These are phyloP conservation scores for Clamator glandarius DNA, from an alignment of 2,797 vertebrate species.

Conservation along the genomic window DNA sequence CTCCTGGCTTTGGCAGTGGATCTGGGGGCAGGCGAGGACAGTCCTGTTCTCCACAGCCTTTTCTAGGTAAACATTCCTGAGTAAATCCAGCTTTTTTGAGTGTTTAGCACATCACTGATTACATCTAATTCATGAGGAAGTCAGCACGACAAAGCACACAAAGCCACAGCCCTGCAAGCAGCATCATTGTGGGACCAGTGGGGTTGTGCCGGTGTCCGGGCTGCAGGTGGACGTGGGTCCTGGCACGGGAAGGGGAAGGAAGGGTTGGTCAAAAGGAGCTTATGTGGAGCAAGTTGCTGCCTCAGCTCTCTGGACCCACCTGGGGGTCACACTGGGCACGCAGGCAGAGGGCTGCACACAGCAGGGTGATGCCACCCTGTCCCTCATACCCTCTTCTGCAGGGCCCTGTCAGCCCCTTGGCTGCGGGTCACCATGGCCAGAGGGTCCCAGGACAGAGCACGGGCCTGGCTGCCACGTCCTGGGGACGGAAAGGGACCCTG, in stretches of 20 bases:
- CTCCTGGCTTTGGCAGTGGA: background rate
- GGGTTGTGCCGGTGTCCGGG: background rate
- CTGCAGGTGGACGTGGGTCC: background rate
- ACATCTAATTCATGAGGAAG: fast-evolving
- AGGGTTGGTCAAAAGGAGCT: background rate
- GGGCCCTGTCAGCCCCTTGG: background rate
- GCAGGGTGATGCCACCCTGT: background rate
- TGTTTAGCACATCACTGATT: background rate
- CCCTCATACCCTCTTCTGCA: background rate
- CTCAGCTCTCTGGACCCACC: background rate
- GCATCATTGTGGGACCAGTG: background rate
- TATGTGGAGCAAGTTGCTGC: fast-evolving
- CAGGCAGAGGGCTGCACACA: background rate
- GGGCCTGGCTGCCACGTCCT: fast-evolving
- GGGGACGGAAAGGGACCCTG: fast-evolving
- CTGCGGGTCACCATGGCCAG: fast-evolving
- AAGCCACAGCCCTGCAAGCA: fast-evolving
- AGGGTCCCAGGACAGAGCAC: background rate
- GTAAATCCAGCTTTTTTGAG: fast-evolving
- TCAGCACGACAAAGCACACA: background rate
- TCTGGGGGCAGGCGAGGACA: background rate
- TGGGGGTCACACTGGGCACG: fast-evolving
- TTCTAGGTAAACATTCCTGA: background rate
- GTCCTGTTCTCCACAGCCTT: background rate
- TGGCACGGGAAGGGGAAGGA: background rate